Conservation (phyloP, 1,140 invertebrate species). For the Euwallacea similis region DNA sequence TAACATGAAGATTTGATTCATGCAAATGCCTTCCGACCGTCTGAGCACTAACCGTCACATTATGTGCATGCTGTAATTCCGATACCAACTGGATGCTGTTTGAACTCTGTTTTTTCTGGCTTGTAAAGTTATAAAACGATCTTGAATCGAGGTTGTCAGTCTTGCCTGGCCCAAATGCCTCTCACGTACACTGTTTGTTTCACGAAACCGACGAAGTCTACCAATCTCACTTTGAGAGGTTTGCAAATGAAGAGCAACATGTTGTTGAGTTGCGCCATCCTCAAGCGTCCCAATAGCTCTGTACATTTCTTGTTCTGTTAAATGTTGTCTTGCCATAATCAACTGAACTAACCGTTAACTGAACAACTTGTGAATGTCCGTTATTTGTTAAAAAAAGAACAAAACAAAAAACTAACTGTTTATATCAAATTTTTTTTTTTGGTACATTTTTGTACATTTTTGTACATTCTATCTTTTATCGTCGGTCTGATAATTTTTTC, state of each 20-base stretch:
- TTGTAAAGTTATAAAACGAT: slow-evolving; percentile 1
- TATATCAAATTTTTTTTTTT: too few species aligned
- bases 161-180: not conserved
- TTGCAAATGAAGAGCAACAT: not conserved
- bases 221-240: not conserved
- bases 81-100: not conserved
- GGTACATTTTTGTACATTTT: too few species aligned
- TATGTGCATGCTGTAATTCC: not conserved
- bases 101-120: not conserved
- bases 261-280: not conserved
- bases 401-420: too few species aligned
- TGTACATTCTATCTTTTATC: too few species aligned
- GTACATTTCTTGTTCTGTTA: not conserved
- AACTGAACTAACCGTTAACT: not conserved
- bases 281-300: not conserved
- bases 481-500: too few species aligned
- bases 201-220: not conserved
- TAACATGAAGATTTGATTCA: too few species aligned
- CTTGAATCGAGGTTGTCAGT: not conserved
- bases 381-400: too few species aligned
- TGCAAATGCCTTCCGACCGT: too few species aligned
- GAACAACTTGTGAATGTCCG: too few species aligned
- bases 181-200: not conserved
- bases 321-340: not conserved
- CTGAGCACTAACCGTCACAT: too few species aligned